Conservation (phyloP, 2,797 vertebrate genomes). For the Alcedo quadribrachys region DNA sequence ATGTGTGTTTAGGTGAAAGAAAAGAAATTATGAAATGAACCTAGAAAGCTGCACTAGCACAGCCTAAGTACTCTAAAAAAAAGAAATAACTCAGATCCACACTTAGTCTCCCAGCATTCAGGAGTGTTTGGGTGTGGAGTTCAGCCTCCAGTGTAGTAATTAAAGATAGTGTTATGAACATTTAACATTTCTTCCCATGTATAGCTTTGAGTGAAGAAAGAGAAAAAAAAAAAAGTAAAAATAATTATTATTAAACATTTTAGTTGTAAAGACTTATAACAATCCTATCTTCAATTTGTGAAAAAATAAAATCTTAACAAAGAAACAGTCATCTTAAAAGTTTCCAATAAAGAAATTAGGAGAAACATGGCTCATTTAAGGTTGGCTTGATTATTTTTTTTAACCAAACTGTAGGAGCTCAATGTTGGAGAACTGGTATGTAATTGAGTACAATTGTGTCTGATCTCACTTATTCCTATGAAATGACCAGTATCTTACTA, state of each 20-base stretch:
- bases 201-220: not conserved
- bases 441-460: not conserved
- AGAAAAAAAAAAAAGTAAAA: not conserved
- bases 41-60: not conserved
- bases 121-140: not conserved
- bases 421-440: not conserved
- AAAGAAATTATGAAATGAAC: slow-evolving; percentile 25
- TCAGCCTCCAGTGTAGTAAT: not conserved
- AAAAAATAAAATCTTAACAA: not conserved
- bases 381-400: not conserved
- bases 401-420: not conserved
- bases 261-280: not conserved
- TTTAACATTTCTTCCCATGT: not conserved
- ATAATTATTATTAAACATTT: not conserved
- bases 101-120: not conserved
- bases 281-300: not conserved
- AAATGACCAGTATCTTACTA: not conserved
- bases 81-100: not conserved
- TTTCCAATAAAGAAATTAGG: not conserved
- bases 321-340: not conserved
- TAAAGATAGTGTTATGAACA: not conserved
- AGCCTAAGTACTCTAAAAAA: not conserved
- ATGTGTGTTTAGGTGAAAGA: slow-evolving; percentile 54
- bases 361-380: not conserved
- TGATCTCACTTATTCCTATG: not conserved